Evolutionary conservation across 2,113 vertebrate genomes (phyloP), one percentile per base, ranked within the genome.

Genomic region (Ceyx melanurus): DNA sequence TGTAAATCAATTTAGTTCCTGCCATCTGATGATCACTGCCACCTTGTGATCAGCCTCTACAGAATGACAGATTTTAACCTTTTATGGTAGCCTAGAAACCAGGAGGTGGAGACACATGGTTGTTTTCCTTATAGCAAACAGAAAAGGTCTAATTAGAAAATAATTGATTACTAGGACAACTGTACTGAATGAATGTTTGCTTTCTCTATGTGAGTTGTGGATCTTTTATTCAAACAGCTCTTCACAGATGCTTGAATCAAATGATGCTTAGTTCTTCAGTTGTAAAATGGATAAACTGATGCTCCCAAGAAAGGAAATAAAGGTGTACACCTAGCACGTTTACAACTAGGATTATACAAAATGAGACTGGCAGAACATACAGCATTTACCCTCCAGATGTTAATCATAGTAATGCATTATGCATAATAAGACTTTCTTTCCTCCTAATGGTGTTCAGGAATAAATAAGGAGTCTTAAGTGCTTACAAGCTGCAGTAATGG

Each of bases 241-340:
- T 92, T 76, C 5, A 5, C 31, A 84, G 51, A 35, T 53, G 25
- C 31, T 87, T 89, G 29, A 62, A 54, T 88, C 72, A 89, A 93
- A 87, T 22, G 60, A 54, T 33, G 13, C 15, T 79, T 61, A 72
- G 22, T 16, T 73, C 66, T 92, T 82, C 46, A 29, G 20, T 25
- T 61, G 23, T 23, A 73, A 64, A 29, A 64, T 62, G 50, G 80
- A 53, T 66, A 85, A 70, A 9, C 13, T 87, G 65, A 8, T 33
- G 7, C 19, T 88, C 28, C 21, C 42, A 58, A 68, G 57, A 83
- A 75, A 75, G 19, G 21, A 84, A 68, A 40, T 37, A 73, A 82
- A 92, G 12, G 45, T 85, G 42, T 87, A 70, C 29, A 86, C 84
- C 61, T 95, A 94, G 17, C 71, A 84, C 33, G 8, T 91, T 89